phyloP scores from a whole-genome alignment of 1,140 invertebrate species.

The Anastatus disparis region DNA sequence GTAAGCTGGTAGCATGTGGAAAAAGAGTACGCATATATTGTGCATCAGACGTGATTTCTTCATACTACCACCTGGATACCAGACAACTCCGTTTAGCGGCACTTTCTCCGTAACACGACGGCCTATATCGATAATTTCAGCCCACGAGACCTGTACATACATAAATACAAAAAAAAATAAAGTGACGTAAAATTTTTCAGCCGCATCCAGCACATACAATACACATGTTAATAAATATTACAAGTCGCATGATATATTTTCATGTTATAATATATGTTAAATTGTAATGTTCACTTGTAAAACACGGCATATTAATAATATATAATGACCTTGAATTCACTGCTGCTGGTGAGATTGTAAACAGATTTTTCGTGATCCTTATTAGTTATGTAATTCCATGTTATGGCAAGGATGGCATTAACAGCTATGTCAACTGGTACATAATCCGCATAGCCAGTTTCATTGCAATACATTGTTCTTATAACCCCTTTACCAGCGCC shows the following conservation, averaged over 20 bases:
- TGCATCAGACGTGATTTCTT: constrained; percentile 81
- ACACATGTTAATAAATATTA: too few relatives aligned
- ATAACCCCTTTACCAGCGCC: constrained; percentile 87
- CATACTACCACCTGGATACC: constrained; percentile 91
- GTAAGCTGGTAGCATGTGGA: constrained; percentile 87
- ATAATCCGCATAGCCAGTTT: constrained; percentile 83
- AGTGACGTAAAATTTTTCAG: too few relatives aligned
- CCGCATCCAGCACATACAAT: background rate
- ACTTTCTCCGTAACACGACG: constrained; percentile 78
- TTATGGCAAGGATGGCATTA: constrained; percentile 74
- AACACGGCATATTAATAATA: background rate
- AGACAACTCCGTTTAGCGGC: constrained; percentile 82
- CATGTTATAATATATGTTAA: background rate
- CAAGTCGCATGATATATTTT: too few relatives aligned
- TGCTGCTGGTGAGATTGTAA: constrained; percentile 77
- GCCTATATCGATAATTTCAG: constrained; percentile 86
- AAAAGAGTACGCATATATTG: constrained; percentile 82
- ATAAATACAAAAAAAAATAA: background rate
- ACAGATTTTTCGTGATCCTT: constrained; percentile 67
- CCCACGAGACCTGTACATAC: constrained; percentile 75
- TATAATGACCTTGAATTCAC: constrained; percentile 76
- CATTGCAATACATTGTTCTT: constrained; percentile 84
- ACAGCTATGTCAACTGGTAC: constrained; percentile 85
- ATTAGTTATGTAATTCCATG: constrained; percentile 71
- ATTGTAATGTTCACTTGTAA: background rate